phyloP scores from a whole-genome alignment of 2,113 vertebrate genomes.

The Atlantisia rogersi region DNA sequence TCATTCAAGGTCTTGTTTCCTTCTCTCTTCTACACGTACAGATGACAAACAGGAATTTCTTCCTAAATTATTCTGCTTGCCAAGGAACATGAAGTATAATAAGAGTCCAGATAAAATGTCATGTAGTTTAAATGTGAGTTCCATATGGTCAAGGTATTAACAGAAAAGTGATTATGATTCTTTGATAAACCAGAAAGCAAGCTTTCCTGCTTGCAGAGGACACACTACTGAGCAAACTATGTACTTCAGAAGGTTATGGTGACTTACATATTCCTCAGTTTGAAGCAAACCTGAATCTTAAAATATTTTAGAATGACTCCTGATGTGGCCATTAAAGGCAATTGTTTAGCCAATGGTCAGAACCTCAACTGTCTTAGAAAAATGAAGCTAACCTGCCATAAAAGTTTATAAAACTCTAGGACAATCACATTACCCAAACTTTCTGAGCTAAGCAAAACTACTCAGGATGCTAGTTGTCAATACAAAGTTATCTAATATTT shows the following conservation, averaged over 20 bases:
- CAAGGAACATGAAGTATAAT: background rate
- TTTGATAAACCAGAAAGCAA: background rate
- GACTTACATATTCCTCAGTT: background rate
- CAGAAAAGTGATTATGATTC: background rate
- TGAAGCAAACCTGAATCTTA: background rate
- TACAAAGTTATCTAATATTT: background rate
- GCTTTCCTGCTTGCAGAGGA: background rate
- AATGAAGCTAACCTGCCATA: background rate
- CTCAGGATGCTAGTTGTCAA: background rate
- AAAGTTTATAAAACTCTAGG: background rate
- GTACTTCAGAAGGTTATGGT: background rate
- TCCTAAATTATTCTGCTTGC: background rate
- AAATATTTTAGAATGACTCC: background rate
- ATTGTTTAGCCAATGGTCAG: background rate
- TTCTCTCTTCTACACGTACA: background rate
- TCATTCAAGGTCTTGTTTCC: background rate
- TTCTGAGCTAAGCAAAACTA: background rate
- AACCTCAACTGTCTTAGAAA: background rate
- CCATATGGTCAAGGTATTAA: background rate
- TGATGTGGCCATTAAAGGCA: background rate
- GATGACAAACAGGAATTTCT: background rate
- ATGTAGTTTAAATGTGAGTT: background rate
- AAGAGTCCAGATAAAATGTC: background rate
- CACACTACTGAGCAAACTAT: background rate
- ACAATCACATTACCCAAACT: background rate